Evolutionary conservation across 2,113 vertebrate genomes (phyloP).

Genomic region (Cyanocitta stelleri): DNA sequence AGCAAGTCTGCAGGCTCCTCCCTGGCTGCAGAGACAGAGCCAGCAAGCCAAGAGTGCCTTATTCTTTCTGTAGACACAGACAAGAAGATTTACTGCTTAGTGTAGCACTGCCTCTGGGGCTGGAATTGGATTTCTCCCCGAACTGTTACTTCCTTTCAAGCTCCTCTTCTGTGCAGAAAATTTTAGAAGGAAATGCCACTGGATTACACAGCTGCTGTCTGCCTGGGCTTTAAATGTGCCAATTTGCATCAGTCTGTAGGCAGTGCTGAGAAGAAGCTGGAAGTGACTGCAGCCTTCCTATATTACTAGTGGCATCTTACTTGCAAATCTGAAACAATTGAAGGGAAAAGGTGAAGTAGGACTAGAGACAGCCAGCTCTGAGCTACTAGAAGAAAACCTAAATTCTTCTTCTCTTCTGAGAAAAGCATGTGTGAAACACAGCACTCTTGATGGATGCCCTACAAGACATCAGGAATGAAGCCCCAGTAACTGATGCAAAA

Average conservation of each 20-base stretch:
- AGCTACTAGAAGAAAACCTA: not conserved
- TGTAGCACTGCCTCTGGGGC: not conserved
- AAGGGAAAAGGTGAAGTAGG: not conserved
- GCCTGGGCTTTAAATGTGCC: conserved; percentile 19
- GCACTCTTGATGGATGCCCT: not conserved
- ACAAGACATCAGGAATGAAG: not conserved
- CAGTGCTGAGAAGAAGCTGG: conserved; percentile 25
- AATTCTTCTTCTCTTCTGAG: not conserved
- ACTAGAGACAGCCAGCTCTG: not conserved
- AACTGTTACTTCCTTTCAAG: conserved; percentile 40
- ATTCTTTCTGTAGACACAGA: not conserved
- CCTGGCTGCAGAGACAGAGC: not conserved
- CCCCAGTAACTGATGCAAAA: not conserved
- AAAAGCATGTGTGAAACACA: not conserved
- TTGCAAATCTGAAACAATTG: conserved; percentile 4
- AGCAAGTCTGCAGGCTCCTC: not conserved
- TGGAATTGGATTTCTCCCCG: conserved; percentile 29
- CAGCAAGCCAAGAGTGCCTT: not conserved
- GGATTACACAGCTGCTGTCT: conserved; percentile 49
- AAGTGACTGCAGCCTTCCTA: not conserved
- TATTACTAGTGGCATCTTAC: not conserved
- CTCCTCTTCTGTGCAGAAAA: conserved; percentile 14
- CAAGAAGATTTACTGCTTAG: conserved; percentile 23
- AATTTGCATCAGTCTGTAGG: conserved; percentile 41
- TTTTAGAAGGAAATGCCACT: conserved; percentile 52